Evolutionary conservation across 1,140 invertebrate genomes (phyloP).

Genomic region (Pogonus chalceus): DNA sequence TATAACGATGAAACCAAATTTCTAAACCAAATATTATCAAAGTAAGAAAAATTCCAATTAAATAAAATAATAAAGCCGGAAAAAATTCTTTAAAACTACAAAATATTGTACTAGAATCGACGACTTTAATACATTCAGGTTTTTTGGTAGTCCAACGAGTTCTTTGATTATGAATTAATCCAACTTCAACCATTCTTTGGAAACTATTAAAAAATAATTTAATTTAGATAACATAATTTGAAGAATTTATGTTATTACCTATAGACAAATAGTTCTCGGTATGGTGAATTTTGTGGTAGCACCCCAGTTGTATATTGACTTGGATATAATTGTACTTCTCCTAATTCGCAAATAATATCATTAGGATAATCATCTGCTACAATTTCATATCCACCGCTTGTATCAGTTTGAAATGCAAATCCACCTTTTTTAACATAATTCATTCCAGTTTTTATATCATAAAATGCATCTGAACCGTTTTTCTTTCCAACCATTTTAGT

Average conservation of each 20-base stretch:
- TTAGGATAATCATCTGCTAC: constrained; percentile 47
- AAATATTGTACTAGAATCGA: background rate
- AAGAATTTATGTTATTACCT: constrained; percentile 41
- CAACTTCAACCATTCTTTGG: constrained; percentile 11
- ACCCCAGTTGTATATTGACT: constrained; percentile 41
- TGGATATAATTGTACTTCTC: constrained; percentile 46
- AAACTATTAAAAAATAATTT: constrained; percentile 9
- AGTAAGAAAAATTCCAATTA: constrained; percentile 9
- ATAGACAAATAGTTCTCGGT: constrained; percentile 49
- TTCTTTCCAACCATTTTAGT: constrained; percentile 35
- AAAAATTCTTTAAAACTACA: constrained; percentile 14
- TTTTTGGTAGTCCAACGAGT: constrained; percentile 7
- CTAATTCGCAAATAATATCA: constrained; percentile 48
- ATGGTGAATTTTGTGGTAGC: constrained; percentile 47
- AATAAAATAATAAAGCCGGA: constrained; percentile 10
- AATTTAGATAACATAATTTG: background rate
- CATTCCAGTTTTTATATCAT: constrained; percentile 11
- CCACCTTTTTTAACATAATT: constrained; percentile 23
- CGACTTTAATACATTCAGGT: constrained; percentile 13
- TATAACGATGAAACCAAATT: no score
- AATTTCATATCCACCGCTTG: constrained; percentile 47
- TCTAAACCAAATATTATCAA: constrained; percentile 9
- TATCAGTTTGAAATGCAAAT: constrained; percentile 53
- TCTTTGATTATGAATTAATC: constrained; percentile 8
- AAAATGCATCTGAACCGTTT: constrained; percentile 18